Evolutionary conservation across 2,888 invertebrate genomes (phyloP).

Genomic region (Macrosiphum euphorbiae): DNA sequence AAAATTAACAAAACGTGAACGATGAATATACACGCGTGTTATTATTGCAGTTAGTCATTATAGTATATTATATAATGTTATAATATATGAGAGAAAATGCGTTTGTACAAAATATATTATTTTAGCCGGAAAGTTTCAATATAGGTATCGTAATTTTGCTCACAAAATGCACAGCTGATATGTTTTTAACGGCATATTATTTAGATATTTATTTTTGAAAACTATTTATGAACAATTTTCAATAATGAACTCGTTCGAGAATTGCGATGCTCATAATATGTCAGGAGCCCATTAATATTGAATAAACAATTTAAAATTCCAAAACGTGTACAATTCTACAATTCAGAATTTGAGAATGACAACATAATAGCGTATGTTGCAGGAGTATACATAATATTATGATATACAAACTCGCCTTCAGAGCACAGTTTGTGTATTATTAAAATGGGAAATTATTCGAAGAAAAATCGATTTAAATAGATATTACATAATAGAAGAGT

Average conservation of each 20-base stretch:
- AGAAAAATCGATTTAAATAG: not conserved
- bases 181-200: not conserved
- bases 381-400: not conserved
- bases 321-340: not conserved
- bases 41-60: not conserved
- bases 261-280: not conserved
- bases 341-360: not conserved
- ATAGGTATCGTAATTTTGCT: not conserved
- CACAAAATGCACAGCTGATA: not conserved
- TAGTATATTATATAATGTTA: not conserved
- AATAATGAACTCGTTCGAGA: not conserved
- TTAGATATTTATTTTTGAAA: not conserved
- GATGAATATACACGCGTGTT: not conserved
- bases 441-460: not conserved
- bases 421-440: not conserved
- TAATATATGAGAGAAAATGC: not conserved
- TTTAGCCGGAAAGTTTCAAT: not conserved
- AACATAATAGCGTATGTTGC: not conserved
- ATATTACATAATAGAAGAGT: not conserved
- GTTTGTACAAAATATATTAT: not conserved
- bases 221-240: not conserved
- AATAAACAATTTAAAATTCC: constrained; percentile 3
- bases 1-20: not conserved
- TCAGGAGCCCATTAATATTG: not conserved
- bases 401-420: not conserved